Percentiles rank a stretch among this genome's conserved stretches.
phyloP scores from a whole-genome alignment of 1,140 invertebrate genomes.

The Rhyacophila brunnea region DNA sequence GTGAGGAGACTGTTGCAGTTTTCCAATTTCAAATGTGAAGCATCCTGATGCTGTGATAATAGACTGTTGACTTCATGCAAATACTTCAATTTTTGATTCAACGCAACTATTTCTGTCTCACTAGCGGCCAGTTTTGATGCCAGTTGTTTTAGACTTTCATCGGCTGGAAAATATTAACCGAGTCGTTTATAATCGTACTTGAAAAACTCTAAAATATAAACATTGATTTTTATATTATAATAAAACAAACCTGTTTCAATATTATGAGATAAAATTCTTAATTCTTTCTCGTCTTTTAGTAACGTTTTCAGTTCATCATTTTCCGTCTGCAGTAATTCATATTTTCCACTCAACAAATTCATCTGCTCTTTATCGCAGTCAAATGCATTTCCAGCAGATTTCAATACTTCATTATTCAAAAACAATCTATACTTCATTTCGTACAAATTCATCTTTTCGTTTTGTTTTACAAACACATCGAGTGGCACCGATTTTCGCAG shows the following conservation, averaged over 20 bases:
- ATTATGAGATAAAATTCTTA: background rate
- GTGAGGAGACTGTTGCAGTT: constrained; percentile 3
- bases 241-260: background rate
- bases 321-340: constrained; percentile 5
- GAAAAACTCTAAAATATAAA: too few relatives aligned
- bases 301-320: constrained; percentile 5
- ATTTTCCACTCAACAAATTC: constrained; percentile 4
- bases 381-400: background rate
- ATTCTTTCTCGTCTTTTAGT: background rate
- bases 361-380: background rate
- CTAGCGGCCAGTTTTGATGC: constrained; percentile 1
- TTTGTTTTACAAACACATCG: constrained; percentile 48
- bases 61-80: constrained; percentile 13
- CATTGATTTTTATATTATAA: too few relatives aligned
- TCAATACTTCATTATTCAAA: constrained; percentile 28
- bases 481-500: constrained; percentile 42
- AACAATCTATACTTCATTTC: constrained; percentile 43
- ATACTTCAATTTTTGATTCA: constrained; percentile 14
- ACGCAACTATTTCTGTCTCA: constrained; percentile 2
- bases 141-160: constrained; percentile 7
- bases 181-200: too few relatives aligned
- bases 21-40: constrained; percentile 1
- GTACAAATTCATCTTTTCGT: constrained; percentile 40
- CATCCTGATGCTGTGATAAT: constrained; percentile 3
- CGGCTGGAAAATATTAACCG: constrained; percentile 10